These are phyloP conservation scores for Desmophyllum pertusum DNA, from an alignment of 92 coral and sea anemone species.

Conservation along the genomic window DNA sequence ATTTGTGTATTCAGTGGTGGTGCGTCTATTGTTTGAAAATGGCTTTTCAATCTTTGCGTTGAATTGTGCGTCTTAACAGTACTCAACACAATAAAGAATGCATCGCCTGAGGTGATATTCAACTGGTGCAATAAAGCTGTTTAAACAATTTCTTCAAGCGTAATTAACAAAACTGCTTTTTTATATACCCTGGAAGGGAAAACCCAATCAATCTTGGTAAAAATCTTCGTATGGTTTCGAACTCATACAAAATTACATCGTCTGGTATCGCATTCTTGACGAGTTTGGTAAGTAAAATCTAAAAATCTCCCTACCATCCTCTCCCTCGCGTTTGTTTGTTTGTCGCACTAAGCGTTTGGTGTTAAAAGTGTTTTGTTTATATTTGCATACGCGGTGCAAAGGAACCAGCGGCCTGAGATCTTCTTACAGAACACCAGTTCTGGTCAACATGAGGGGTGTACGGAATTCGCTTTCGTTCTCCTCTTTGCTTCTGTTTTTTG, in stretches of 20 bases:
- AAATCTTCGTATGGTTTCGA: not conserved
- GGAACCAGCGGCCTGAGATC: not conserved
- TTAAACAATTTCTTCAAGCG: not conserved
- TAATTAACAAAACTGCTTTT: not conserved
- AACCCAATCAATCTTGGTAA: not conserved
- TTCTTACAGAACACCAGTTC: not conserved
- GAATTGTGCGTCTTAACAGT: not conserved
- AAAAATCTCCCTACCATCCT: not conserved
- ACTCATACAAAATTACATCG: not conserved
- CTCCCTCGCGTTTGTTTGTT: not conserved
- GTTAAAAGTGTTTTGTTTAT: not conserved
- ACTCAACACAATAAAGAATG: constrained; percentile 1
- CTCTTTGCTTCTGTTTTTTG: constrained; percentile 16
- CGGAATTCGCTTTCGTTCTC: constrained; percentile 6
- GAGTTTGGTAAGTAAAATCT: not conserved
- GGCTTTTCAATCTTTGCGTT: not conserved
- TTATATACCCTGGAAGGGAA: not conserved
- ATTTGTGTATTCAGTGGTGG: constrained; percentile 8
- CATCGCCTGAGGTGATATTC: constrained; percentile 3
- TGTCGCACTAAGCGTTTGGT: not conserved
- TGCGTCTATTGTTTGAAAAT: not conserved
- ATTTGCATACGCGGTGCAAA: not conserved
- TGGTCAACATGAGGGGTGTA: constrained; percentile 4
- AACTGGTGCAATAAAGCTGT: constrained; percentile 14
- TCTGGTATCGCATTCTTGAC: not conserved